Percentiles rank a stretch among this genome's conserved stretches.
Evolutionary conservation across 2,113 vertebrate genomes (phyloP).

Genomic region (Lepisosteus osseus): DNA sequence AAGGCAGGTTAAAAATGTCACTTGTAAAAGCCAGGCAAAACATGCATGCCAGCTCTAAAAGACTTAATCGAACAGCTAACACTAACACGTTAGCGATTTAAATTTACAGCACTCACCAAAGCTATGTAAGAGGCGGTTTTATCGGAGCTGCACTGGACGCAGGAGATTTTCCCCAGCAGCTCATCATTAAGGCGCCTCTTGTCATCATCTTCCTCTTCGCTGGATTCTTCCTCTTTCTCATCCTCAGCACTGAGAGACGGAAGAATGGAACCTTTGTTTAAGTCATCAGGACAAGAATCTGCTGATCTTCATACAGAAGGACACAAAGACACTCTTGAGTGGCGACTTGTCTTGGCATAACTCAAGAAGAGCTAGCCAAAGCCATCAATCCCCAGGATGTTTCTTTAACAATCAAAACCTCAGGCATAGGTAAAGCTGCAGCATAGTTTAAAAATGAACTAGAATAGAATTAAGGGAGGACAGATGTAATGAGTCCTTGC

Average conservation of each 20-base stretch:
- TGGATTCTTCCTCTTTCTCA: constrained; percentile 89
- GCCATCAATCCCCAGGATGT: no score
- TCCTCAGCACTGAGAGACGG: constrained; percentile 78
- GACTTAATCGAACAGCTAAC: not conserved
- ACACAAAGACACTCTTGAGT: no score
- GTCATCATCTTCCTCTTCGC: constrained; percentile 91
- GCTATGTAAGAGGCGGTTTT: constrained; percentile 76
- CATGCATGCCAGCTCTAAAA: not conserved
- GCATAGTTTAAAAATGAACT: no score
- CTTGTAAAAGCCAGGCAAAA: not conserved
- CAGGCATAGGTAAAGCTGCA: no score
- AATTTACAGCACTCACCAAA: constrained; percentile 70
- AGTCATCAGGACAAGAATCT: no score
- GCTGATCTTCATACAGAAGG: no score
- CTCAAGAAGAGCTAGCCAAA: no score
- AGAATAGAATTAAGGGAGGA: no score
- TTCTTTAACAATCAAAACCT: no score
- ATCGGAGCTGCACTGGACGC: constrained; percentile 58
- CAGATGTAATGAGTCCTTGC: no score
- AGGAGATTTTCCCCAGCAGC: constrained; percentile 86
- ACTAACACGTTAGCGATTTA: not conserved
- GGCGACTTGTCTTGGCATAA: no score
- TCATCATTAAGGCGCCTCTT: constrained; percentile 80
- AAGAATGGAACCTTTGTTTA: not conserved
- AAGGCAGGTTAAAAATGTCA: no score